Evolutionary conservation across 2,888 invertebrate species (phyloP), one percentile per base, ranked within the genome.

Genomic region (Galerucella pusilla): DNA sequence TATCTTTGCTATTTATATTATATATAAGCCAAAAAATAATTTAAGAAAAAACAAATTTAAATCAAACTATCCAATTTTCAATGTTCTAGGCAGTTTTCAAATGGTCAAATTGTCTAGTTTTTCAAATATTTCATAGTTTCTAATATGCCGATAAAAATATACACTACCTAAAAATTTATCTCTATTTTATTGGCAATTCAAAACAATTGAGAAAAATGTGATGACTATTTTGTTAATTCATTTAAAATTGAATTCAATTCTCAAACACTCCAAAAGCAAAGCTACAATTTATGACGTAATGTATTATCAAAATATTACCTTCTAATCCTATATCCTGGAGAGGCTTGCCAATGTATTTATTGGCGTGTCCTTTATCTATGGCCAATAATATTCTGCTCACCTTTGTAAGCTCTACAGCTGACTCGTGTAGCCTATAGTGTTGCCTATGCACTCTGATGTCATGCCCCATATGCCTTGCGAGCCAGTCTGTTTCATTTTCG

Each of bases 381-480:
- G 80, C 78, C 14, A 83, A 14, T 49, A 82, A 65, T 52, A 83
- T 35, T 28, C 82, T 71, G 57, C 80, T 82, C 14, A 83, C 74
- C 77, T 82, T 83, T 3, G 80, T 81, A 63, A 82, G 71, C 66
- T 83, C 81, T 11, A 82, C 77, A 9, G 79, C 79, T 65, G 63
- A 76, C 60, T 82, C 80, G 25, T 82, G 82, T n/a, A 83, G 67
- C n/a, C 82, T 72, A 64, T 83, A 83, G 73, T 80, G 82, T 54
- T 82, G 78, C 28, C 81, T 59, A 66, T 83, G 82, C 0, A 82
- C 78, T 49, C 77, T 70, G 10, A 83, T 75, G 65, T 82, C 80
- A 63, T 83, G 82, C 1, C 83, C 82, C 46, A 83, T 64, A 75
- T 80, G 82, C 59, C 80, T 65, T 2, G 81, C 83, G 16, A 83